phyloP scores from a whole-genome alignment of 2,888 invertebrate genomes.

The Ctenicera cuprea region DNA sequence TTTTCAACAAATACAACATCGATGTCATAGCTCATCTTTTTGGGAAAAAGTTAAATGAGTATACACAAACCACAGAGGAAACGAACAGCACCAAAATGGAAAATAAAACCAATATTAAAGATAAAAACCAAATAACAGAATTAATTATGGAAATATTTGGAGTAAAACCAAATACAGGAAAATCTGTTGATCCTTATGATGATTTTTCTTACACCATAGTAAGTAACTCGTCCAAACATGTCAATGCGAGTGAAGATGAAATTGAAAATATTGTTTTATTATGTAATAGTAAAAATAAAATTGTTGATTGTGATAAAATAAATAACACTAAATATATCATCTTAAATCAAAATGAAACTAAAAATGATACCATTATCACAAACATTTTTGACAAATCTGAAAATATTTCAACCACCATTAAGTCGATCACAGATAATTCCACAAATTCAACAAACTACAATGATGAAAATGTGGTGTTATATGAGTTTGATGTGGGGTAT shows the following conservation, averaged over 20 bases:
- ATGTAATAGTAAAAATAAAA: background rate
- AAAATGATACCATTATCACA: background rate
- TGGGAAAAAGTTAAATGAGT: constrained; percentile 37
- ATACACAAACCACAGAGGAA: constrained; percentile 16
- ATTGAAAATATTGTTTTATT: constrained; percentile 11
- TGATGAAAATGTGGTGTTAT: background rate
- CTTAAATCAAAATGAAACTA: background rate
- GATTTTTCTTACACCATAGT: background rate
- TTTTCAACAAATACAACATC: constrained; percentile 46
- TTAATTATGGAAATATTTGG: constrained; percentile 22
- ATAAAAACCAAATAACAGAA: constrained; percentile 3
- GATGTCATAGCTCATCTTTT: constrained; percentile 40
- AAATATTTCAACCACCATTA: background rate
- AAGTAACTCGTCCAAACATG: background rate
- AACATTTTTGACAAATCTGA: background rate
- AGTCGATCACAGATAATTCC: background rate
- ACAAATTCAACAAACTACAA: background rate
- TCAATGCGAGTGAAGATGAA: background rate
- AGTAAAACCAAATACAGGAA: background rate
- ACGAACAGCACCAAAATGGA: background rate
- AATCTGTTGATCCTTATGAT: background rate
- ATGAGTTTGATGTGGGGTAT: background rate
- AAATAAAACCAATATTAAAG: background rate
- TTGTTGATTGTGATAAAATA: background rate
- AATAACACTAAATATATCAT: background rate